Base-by-base conservation (phyloP, 2,797 vertebrate genomes). In the Ctenopoma kingsleyae region DNA sequence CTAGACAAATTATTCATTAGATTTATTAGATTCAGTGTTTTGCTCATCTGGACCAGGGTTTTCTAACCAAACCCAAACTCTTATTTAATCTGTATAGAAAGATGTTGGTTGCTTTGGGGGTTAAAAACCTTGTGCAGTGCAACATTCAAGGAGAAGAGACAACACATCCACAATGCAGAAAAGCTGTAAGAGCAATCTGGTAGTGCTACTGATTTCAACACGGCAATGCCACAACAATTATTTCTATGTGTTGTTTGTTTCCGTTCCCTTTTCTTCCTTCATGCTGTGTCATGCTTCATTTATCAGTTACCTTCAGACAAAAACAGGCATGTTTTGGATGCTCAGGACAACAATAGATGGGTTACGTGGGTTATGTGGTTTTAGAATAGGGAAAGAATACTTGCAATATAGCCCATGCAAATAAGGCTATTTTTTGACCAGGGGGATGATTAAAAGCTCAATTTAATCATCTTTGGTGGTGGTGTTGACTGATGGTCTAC, bases 161-260 rank as follows among this genome's bases (percentile, higher is more conserved):
- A 19, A 46, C 6, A 10, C 10, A 19, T 19, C 6, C 6, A 0
- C 9, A 5, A 22, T 19, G 27, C 61, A 51, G 25, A 12, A 38
- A 58, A 51, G 22, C 43, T 60, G 16, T 46, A 15, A 49, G 23
- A 2, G 19, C 8, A 56, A 17, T 27, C 36, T 27, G 8, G 16
- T 17, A 3, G 30, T 23, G 52, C 13, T 27, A 4, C 27, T 69
- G 38, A 54, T 32, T 17, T 38, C 40, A 36, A 61, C 35, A 35
- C 0, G 48, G 3, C 12, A 7, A 41, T 16, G 7, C 5, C 13
- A 17, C 50, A 47, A 43, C 49, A 27, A 11, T 11, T 16, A 27
- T 62, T 52, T 51, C 46, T 3, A 48, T 15, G 16, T 58, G 36
- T 27, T 38, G 60, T 55, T 22, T 41, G 9, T 54, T 49, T 32